Evolutionary conservation across 2,888 invertebrate genomes (phyloP).

Genomic region (Priocnemis perturbator): DNA sequence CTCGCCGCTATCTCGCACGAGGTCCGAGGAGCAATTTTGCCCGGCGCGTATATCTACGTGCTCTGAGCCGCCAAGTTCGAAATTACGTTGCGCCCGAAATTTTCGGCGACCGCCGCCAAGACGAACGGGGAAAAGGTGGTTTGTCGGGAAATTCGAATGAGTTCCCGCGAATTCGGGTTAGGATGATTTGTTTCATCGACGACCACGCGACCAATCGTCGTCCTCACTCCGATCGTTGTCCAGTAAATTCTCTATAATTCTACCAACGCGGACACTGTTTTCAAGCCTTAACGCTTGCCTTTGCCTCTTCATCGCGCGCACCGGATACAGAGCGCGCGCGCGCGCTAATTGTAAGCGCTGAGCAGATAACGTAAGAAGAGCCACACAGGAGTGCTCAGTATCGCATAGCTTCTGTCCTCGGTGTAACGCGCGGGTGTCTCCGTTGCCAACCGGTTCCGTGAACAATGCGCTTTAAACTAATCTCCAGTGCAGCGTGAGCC

Average conservation of each 20-base stretch:
- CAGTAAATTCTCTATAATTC: no score
- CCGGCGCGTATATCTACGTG: no score
- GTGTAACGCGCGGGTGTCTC: neutral
- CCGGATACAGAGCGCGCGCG: no score
- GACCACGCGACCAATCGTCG: neutral
- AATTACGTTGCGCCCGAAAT: constrained; percentile 22
- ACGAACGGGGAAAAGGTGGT: neutral
- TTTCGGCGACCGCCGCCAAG: neutral
- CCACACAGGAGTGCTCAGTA: neutral
- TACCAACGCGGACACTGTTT: no score
- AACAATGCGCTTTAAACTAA: constrained; percentile 11
- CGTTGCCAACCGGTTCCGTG: neutral
- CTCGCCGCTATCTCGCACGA: constrained; percentile 22
- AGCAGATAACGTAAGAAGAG: neutral
- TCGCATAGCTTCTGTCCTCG: neutral
- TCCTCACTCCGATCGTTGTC: no score
- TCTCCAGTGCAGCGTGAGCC: constrained; percentile 9
- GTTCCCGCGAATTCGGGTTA: neutral
- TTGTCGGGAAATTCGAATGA: no score
- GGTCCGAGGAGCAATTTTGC: constrained; percentile 25
- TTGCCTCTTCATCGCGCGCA: no score
- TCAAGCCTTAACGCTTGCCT: no score
- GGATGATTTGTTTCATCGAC: neutral
- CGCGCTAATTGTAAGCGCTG: no score
- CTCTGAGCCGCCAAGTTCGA: constrained; percentile 11